phyloP scores from a whole-genome alignment of 2,797 vertebrate species.

The Vireo griseus region DNA sequence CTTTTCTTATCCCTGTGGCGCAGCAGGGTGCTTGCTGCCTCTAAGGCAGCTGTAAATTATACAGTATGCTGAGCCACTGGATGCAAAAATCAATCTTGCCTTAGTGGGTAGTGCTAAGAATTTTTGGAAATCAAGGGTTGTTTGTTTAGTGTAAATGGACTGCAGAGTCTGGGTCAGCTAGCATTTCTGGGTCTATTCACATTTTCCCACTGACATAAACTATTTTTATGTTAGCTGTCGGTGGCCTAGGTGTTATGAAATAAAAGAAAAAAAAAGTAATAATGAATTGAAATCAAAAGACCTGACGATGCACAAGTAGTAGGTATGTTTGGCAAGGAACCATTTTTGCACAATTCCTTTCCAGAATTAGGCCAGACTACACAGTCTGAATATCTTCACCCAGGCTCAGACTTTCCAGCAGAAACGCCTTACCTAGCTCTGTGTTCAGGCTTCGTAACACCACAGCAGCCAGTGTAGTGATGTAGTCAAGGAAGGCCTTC shows the following conservation, averaged over 20 bases:
- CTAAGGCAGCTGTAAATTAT: not conserved
- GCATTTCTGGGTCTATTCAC: not conserved
- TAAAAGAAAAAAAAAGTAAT: not conserved
- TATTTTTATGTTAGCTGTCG: not conserved
- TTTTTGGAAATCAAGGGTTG: not conserved
- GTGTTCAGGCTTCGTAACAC: constrained; percentile 83
- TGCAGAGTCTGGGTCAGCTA: not conserved
- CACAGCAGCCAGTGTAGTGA: constrained; percentile 84
- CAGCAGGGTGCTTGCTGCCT: not conserved
- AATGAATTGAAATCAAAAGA: not conserved
- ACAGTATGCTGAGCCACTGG: not conserved
- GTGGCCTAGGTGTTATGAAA: not conserved
- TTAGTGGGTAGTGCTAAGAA: not conserved
- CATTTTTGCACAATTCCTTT: not conserved
- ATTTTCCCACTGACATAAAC: not conserved
- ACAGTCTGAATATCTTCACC: not conserved
- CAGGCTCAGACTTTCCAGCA: not conserved
- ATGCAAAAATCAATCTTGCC: not conserved
- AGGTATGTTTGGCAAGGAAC: not conserved
- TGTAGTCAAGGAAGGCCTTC: constrained; percentile 84
- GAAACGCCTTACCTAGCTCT: constrained; percentile 80
- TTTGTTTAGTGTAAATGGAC: not conserved
- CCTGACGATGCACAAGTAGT: not conserved
- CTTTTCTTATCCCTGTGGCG: not conserved
- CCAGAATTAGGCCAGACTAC: not conserved